Evolutionary conservation across 2,888 invertebrate species (phyloP), one percentile per base, ranked within the genome.

Genomic region (Eumerus sabulonum): DNA sequence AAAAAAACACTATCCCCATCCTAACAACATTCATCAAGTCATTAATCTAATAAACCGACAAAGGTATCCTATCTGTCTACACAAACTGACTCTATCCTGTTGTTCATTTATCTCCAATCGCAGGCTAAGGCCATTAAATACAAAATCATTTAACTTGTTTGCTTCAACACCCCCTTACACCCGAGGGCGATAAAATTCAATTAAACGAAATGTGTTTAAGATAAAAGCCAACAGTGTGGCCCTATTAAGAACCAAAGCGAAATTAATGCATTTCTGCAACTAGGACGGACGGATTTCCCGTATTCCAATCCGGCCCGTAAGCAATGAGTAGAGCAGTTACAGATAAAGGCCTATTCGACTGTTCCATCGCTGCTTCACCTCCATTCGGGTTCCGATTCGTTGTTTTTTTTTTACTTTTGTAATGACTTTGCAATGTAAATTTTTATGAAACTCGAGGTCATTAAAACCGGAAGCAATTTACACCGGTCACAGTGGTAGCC

Each of bases 201-300:
- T 72, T 72, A 72, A 72, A 64, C 38, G 40, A 72, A 72, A 64
- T 64, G 59, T 59, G 53, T 57, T 72, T 53, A 50, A 72, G 72
- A 72, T 64, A 57, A 72, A 72, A 64, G 50, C 45, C 11, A 18
- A n/a, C 18, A 40, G 40, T n/a, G 62, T n/a, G 45, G 27, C 40
- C 9, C 54, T 63, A 63, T 56, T 62, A 56, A 63, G 44, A 36
- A 36, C 44, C 71, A 50, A 70, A 44, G 13, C 18, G 9, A 16
- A 62, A 54, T 71, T 56, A 71, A 56, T 63, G 71, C 71, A 71
- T 62, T 71, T 71, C 64, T 72, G 64, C 72, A 72, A 64, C 64
- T 64, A 45, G 64, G 40, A 35, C 57, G 51, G 57, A 64, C 27
- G 27, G 7, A 7, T 27, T 27, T 27, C 27, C 27, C 27, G 27